These are phyloP conservation scores for Laspeyria flexula DNA, from an alignment of 2,888 invertebrate species.

Conservation along the genomic window DNA sequence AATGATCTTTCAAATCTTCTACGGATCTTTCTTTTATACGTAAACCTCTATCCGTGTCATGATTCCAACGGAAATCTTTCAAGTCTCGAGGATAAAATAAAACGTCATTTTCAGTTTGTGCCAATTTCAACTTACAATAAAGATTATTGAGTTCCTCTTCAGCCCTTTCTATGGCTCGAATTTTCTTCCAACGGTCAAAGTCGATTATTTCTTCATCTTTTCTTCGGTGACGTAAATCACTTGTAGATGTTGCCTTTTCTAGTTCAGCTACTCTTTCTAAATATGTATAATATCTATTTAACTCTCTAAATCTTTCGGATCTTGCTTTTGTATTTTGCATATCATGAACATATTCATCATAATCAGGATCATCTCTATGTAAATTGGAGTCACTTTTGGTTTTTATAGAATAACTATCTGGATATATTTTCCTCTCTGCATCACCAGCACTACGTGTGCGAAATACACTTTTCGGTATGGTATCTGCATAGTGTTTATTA, in stretches of 20 bases:
- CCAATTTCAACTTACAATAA: constrained; percentile 90
- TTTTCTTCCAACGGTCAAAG: constrained; percentile 94
- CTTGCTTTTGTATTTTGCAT: constrained; percentile 88
- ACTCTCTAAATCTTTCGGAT: constrained; percentile 93
- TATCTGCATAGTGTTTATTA: constrained; percentile 62
- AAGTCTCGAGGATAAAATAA: constrained; percentile 92
- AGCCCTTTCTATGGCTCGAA: constrained; percentile 92
- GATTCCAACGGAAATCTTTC: constrained; percentile 91
- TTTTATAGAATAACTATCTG: constrained; percentile 48
- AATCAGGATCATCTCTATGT: constrained; percentile 85
- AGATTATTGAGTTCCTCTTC: constrained; percentile 93
- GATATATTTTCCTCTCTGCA: constrained; percentile 72
- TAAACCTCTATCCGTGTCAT: constrained; percentile 90
- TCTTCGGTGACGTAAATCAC: constrained; percentile 89
- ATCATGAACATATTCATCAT: constrained; percentile 89
- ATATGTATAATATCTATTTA: constrained; percentile 94
- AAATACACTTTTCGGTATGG: constrained; percentile 70
- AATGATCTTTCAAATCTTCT: constrained; percentile 92
- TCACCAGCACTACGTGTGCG: constrained; percentile 89
- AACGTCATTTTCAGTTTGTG: constrained; percentile 94
- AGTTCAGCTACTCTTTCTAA: constrained; percentile 94
- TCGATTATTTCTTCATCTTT: constrained; percentile 93
- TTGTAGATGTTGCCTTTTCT: constrained; percentile 90
- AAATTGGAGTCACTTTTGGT: constrained; percentile 74
- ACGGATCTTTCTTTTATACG: constrained; percentile 94